These are phyloP conservation scores for Jacana jacana DNA, from an alignment of 2,113 vertebrate species.

Conservation along the genomic window DNA sequence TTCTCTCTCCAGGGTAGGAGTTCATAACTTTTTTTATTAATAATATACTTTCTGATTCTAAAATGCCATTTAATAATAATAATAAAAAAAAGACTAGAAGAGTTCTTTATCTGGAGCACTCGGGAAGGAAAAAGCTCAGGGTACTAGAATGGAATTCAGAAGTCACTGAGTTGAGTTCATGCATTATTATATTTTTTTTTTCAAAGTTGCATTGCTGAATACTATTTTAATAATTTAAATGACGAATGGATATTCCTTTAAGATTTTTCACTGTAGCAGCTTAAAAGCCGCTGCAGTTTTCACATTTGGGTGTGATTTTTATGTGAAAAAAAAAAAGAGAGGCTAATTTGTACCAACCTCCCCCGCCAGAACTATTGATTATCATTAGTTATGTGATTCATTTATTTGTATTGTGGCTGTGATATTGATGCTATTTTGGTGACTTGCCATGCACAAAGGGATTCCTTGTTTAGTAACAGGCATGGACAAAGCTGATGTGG, in stretches of 20 bases:
- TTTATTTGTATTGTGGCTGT: not conserved
- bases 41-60: not conserved
- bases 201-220: not conserved
- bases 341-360: not conserved
- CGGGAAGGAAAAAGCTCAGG: not conserved
- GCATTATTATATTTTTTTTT: not conserved
- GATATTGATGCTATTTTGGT: not conserved
- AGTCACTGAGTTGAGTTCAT: not conserved
- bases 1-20: not conserved
- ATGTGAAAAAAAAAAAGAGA: not conserved
- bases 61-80: not conserved
- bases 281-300: not conserved
- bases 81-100: not conserved
- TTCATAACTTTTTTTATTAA: fast-evolving
- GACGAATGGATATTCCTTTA: not conserved
- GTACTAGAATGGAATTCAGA: not conserved
- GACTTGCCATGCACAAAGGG: not conserved
- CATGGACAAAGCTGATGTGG: not conserved
- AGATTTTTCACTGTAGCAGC: not conserved
- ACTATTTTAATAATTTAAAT: not conserved
- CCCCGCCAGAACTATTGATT: not conserved
- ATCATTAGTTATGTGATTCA: not conserved
- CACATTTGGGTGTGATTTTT: not conserved
- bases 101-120: not conserved
- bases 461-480: not conserved